These are phyloP conservation scores for Sorex maritimensis DNA, from an alignment of 2,797 vertebrate species.

Conservation along the genomic window DNA sequence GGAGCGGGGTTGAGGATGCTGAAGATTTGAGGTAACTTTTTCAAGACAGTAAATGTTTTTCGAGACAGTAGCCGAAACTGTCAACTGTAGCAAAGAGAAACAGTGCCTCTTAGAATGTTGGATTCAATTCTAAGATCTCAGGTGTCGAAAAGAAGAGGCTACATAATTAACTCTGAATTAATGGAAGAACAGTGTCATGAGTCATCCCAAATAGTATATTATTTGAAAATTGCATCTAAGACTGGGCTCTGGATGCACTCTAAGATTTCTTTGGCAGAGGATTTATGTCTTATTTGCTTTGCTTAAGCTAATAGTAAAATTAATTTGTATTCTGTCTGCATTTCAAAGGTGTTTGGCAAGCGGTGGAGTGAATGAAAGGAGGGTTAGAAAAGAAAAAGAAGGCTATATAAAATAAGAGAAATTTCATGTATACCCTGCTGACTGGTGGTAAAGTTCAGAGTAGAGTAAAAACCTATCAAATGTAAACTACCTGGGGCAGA, in stretches of 20 bases:
- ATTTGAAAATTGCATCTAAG: constrained; percentile 59
- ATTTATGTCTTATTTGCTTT: constrained; percentile 82
- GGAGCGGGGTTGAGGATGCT: accelerated
- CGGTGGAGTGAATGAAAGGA: neutral
- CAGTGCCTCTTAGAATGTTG: neutral
- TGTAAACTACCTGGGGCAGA: neutral
- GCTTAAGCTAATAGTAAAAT: constrained; percentile 78
- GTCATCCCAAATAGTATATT: constrained; percentile 53
- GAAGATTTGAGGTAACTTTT: neutral
- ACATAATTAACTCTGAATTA: constrained; percentile 74
- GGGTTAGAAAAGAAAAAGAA: constrained; percentile 1
- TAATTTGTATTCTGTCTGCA: constrained; percentile 47
- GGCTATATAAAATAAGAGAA: neutral
- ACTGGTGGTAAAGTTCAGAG: neutral
- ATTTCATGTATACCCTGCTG: neutral
- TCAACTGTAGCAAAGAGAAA: neutral
- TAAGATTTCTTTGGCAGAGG: constrained; percentile 49
- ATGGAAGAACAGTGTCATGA: constrained; percentile 51
- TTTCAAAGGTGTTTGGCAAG: constrained; percentile 65
- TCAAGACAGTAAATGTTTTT: neutral
- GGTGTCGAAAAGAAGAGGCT: constrained; percentile 26
- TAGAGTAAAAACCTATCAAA: neutral
- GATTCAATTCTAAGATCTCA: constrained; percentile 49
- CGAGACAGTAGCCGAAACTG: neutral
- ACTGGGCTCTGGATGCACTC: constrained; percentile 37